Percentiles rank a stretch among this genome's conserved stretches.
phyloP scores from a whole-genome alignment of 2,888 invertebrate genomes.

The Ceramica pisi region DNA sequence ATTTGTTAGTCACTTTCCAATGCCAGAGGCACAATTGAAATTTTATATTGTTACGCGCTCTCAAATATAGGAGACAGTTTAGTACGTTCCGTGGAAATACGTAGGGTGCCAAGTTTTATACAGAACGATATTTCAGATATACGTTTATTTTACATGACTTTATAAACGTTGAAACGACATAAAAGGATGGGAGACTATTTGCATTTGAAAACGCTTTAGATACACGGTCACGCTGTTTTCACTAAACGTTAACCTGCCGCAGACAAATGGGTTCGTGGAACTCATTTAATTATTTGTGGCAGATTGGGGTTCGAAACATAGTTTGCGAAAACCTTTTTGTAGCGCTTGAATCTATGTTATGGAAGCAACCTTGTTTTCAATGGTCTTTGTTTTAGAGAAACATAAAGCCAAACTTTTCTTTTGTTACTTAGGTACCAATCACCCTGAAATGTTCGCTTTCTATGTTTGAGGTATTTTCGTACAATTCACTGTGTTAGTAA shows the following conservation, averaged over 20 bases:
- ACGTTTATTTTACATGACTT: slow-evolving; percentile 23
- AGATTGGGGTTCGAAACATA: slow-evolving; percentile 59
- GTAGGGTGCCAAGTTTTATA: slow-evolving; percentile 31
- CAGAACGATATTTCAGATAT: slow-evolving; percentile 24
- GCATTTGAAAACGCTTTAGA: slow-evolving; percentile 49
- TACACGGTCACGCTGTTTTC: slow-evolving; percentile 42
- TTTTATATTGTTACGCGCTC: slow-evolving; percentile 68
- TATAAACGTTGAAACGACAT: slow-evolving; percentile 27
- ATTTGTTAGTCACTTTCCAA: slow-evolving; percentile 82
- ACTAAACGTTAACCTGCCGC: slow-evolving; percentile 52
- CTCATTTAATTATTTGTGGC: slow-evolving; percentile 65
- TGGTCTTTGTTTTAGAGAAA: slow-evolving; percentile 46
- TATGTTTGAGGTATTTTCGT: neutral
- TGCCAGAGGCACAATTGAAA: slow-evolving; percentile 75
- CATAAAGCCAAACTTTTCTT: slow-evolving; percentile 28
- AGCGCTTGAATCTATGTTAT: slow-evolving; percentile 47
- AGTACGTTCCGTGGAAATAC: slow-evolving; percentile 29
- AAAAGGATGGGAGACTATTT: slow-evolving; percentile 35
- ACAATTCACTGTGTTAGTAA: neutral
- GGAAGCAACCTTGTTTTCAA: slow-evolving; percentile 35
- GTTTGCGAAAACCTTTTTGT: slow-evolving; percentile 62
- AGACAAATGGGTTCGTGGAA: slow-evolving; percentile 49
- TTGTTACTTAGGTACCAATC: slow-evolving; percentile 21
- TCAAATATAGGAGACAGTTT: slow-evolving; percentile 33
- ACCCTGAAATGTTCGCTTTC: slow-evolving; percentile 7